Evolutionary conservation across 2,113 vertebrate species (phyloP).

Genomic region (Symphodus melops): DNA sequence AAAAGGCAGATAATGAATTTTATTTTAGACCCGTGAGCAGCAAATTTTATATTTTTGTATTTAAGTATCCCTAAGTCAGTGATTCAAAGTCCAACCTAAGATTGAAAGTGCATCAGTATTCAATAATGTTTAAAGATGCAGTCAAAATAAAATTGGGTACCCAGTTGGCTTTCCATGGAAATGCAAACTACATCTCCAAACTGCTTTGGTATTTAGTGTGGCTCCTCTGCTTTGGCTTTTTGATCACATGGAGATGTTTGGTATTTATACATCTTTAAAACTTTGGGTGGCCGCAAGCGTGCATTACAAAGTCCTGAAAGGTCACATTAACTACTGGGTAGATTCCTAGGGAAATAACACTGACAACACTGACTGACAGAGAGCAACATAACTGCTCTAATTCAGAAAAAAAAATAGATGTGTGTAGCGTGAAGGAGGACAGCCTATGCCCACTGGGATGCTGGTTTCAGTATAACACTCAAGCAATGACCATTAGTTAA

Average conservation of each 20-base stretch:
- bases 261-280: constrained; percentile 27
- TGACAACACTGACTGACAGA: constrained; percentile 1
- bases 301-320: constrained; percentile 29
- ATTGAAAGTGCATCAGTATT: constrained; percentile 1
- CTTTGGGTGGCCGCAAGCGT: constrained; percentile 37
- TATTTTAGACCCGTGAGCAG: neutral
- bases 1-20: neutral
- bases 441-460: constrained; percentile 28
- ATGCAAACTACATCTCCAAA: constrained; percentile 11
- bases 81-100: neutral
- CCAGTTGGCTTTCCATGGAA: neutral
- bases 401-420: constrained; percentile 14
- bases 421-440: neutral
- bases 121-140: neutral
- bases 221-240: neutral
- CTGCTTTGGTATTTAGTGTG: neutral
- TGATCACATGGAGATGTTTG: constrained; percentile 35
- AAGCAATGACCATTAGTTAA: constrained; percentile 65
- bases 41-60: neutral
- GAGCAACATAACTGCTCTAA: constrained; percentile 32
- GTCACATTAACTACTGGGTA: constrained; percentile 39
- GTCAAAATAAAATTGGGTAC: too few species aligned
- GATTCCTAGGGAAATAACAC: constrained; percentile 36
- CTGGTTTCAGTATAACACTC: constrained; percentile 42
- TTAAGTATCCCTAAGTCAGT: neutral